A percentile compares a stretch with the other conserved stretches of the same genome.
Evolutionary conservation across 2,888 invertebrate genomes (phyloP).

Genomic region (Cantharis rustica): DNA sequence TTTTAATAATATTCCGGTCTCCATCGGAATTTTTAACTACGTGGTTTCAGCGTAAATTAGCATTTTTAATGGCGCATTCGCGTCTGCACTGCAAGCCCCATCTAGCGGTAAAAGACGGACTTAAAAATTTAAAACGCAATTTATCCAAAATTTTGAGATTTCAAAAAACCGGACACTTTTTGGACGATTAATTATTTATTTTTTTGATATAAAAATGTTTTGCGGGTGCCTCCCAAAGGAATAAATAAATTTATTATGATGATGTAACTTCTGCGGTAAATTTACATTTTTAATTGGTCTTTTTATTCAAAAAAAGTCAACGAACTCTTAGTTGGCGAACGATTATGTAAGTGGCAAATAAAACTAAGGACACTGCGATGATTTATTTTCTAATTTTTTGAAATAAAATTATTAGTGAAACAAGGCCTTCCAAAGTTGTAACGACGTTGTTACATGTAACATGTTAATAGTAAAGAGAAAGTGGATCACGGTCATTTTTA

Average conservation of each 20-base stretch:
- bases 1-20: background rate
- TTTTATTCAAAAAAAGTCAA: background rate
- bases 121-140: background rate
- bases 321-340: background rate
- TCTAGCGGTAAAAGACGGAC: background rate
- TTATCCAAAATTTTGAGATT: background rate
- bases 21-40: background rate
- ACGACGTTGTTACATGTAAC: background rate
- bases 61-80: background rate
- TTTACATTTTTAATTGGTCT: background rate
- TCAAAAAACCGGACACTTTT: background rate
- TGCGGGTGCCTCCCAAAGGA: background rate
- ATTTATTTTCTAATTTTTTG: background rate
- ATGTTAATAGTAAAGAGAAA: conserved; percentile 9
- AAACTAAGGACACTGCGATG: background rate
- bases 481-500: conserved; percentile 20
- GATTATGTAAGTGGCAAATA: background rate
- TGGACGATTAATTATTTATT: background rate
- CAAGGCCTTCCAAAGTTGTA: conserved; percentile 1
- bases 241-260: background rate
- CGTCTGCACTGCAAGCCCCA: background rate
- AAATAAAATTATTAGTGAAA: background rate
- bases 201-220: background rate
- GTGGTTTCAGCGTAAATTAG: background rate
- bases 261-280: background rate